Conservation (phyloP, 2,797 vertebrate genomes). For the Chromobotia macracanthus region DNA sequence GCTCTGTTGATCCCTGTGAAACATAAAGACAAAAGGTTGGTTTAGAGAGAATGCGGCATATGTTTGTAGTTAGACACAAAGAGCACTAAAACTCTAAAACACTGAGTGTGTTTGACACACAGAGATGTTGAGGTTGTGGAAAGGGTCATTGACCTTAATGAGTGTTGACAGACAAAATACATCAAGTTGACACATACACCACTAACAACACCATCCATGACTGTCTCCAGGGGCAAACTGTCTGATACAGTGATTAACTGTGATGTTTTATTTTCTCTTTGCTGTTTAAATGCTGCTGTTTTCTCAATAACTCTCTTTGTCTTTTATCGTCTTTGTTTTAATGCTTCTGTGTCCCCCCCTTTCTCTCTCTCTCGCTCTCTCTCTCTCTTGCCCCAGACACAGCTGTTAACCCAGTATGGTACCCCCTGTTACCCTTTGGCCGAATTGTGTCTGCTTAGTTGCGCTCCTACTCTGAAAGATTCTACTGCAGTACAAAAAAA, state of each 20-base stretch:
- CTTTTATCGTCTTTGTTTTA: neutral
- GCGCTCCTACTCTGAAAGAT: conserved; percentile 38
- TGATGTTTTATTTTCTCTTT: neutral
- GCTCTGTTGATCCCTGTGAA: conserved; percentile 9
- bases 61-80: neutral
- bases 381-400: conserved; percentile 27
- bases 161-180: conserved; percentile 52
- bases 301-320: neutral
- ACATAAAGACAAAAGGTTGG: neutral
- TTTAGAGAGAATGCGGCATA: neutral
- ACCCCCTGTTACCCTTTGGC: conserved; percentile 33
- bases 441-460: conserved; percentile 35
- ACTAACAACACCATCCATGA: conserved; percentile 44
- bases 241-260: neutral
- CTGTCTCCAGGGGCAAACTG: conserved; percentile 22
- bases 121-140: conserved; percentile 20
- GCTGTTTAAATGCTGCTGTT: neutral
- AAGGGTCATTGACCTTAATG: conserved; percentile 41
- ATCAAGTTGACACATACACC: conserved; percentile 41
- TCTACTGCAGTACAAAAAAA: conserved; percentile 47
- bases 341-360: neutral
- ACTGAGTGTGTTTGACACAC: conserved; percentile 18
- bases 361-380: conserved; percentile 1
- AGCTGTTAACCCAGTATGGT: conserved; percentile 3
- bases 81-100: neutral